Conservation (phyloP, 2,113 vertebrate genomes). For the Limnothrissa miodon region DNA sequence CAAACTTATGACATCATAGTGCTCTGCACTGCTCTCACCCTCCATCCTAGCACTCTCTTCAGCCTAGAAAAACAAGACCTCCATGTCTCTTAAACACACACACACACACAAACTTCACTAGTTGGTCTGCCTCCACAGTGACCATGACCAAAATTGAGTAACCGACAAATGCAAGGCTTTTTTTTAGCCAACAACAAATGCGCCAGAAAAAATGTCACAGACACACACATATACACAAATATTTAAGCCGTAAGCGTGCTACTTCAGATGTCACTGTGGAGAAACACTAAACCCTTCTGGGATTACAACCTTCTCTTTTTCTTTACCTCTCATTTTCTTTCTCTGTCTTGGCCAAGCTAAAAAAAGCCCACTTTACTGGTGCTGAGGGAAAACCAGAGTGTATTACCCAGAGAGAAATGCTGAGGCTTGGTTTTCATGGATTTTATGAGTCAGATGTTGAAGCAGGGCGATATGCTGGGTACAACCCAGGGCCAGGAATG, state of each 20-base stretch:
- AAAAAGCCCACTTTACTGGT: constrained; percentile 29
- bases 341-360: not conserved
- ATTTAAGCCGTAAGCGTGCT: constrained; percentile 36
- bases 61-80: not conserved
- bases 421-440: constrained; percentile 38
- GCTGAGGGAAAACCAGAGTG: constrained; percentile 25
- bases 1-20: constrained; percentile 15
- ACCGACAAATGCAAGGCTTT: constrained; percentile 6
- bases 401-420: constrained; percentile 33
- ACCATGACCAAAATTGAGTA: constrained; percentile 1
- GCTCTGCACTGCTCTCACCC: constrained; percentile 4
- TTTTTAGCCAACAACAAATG: constrained; percentile 31
- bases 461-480: constrained; percentile 23
- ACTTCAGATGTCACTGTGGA: constrained; percentile 18
- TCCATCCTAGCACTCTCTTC: not conserved
- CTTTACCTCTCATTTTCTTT: constrained; percentile 1
- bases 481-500: not conserved
- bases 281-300: constrained; percentile 32
- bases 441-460: constrained; percentile 41
- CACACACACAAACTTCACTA: not conserved
- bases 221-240: constrained; percentile 15
- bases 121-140: not conserved
- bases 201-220: constrained; percentile 15
- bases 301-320: constrained; percentile 17
- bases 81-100: constrained; percentile 4